A percentile compares a stretch with the other conserved stretches of the same genome.
Evolutionary conservation across 2,888 invertebrate genomes (phyloP).

Genomic region (Megalurothrips usitatus): DNA sequence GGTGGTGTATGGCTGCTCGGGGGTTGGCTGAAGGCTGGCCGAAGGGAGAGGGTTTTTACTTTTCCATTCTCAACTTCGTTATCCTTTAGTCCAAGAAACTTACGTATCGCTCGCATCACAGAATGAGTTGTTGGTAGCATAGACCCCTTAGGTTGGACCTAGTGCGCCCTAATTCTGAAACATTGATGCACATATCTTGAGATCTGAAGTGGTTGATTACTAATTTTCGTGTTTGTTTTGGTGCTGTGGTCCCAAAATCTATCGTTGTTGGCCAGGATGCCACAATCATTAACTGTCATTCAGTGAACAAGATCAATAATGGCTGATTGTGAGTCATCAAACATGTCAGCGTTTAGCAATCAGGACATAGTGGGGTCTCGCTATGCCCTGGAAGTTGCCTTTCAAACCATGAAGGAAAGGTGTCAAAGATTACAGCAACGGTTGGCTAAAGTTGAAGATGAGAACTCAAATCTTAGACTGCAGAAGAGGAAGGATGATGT

Average conservation of each 20-base stretch:
- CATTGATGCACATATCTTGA: neutral
- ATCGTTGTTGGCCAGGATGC: neutral
- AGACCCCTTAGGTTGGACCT: neutral
- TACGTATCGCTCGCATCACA: neutral
- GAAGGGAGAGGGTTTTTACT: neutral
- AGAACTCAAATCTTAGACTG: constrained; percentile 53
- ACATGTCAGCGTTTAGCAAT: neutral
- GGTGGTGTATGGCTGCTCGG: neutral
- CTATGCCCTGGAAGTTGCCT: constrained; percentile 52
- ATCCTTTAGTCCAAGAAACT: neutral
- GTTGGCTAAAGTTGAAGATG: constrained; percentile 65
- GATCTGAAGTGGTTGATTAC: neutral
- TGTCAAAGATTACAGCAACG: constrained; percentile 70
- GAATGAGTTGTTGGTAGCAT: neutral
- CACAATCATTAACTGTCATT: neutral
- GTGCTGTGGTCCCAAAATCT: neutral
- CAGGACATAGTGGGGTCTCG: constrained; percentile 36
- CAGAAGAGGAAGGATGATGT: constrained; percentile 30
- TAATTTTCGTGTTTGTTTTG: neutral
- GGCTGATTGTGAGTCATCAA: neutral
- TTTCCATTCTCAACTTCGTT: neutral
- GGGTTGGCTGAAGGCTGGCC: neutral
- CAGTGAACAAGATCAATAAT: neutral
- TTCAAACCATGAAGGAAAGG: constrained; percentile 76
- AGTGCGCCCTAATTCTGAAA: neutral